These are phyloP conservation scores for Sarcophaga subvicina DNA, from an alignment of 2,888 invertebrate genomes.

Conservation along the genomic window DNA sequence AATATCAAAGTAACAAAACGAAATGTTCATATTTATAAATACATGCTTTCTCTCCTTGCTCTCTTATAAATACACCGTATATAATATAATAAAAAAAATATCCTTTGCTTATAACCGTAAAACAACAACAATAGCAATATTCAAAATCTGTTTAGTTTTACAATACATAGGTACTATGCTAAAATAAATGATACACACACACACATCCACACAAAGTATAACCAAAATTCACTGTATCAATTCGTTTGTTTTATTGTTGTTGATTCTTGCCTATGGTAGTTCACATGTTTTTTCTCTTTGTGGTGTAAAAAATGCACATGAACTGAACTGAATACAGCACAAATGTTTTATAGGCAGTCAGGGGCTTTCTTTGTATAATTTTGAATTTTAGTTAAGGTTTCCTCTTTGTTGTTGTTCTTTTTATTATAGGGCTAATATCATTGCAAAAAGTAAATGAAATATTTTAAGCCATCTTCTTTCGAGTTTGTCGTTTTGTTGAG, in stretches of 20 bases:
- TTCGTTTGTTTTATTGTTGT: background rate
- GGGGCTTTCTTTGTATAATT: constrained; percentile 55
- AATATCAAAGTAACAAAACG: constrained; percentile 20
- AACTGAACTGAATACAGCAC: no score
- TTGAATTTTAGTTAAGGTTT: constrained; percentile 46
- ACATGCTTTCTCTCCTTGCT: no score
- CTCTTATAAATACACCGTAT: background rate
- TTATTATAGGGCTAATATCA: constrained; percentile 36
- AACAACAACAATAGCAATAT: background rate
- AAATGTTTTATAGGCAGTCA: background rate
- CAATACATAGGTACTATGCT: background rate
- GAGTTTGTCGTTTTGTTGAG: constrained; percentile 24
- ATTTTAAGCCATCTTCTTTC: background rate
- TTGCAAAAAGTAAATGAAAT: background rate
- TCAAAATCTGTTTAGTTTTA: no score
- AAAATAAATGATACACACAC: background rate
- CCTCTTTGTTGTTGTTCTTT: constrained; percentile 23
- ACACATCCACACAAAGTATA: background rate
- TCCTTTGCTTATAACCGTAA: constrained; percentile 34
- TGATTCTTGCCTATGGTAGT: background rate
- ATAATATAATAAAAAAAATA: constrained; percentile 15
- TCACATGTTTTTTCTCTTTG: background rate
- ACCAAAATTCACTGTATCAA: background rate
- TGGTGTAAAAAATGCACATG: background rate
- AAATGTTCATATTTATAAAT: constrained; percentile 21